phyloP scores from a whole-genome alignment of 1,140 invertebrate genomes.

The Phymastichus coffea region DNA sequence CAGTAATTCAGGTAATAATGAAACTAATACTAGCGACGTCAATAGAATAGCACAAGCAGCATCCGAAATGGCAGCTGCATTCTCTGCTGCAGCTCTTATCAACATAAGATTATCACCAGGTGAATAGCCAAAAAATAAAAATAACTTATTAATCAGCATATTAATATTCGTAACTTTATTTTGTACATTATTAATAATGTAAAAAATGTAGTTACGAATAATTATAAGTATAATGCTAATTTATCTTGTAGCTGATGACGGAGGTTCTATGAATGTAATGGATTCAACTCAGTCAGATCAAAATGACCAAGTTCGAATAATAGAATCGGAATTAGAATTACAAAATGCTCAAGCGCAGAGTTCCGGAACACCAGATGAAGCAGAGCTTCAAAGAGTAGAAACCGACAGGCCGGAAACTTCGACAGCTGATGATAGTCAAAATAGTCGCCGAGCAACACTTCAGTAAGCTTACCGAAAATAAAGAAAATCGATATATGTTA shows the following conservation, averaged over 20 bases:
- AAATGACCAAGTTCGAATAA: background rate
- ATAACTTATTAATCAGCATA: too few relatives aligned
- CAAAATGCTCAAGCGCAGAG: too few relatives aligned
- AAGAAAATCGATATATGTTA: too few relatives aligned
- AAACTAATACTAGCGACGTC: constrained; percentile 22
- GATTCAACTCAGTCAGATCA: constrained; percentile 2
- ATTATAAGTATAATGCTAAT: background rate
- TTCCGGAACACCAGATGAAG: background rate
- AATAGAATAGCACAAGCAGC: constrained; percentile 45
- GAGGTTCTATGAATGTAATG: constrained; percentile 6
- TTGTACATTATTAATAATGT: background rate
- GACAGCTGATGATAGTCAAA: background rate
- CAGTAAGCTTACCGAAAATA: too few relatives aligned
- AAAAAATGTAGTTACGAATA: background rate
- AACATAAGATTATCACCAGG: constrained; percentile 35
- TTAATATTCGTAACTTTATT: background rate
- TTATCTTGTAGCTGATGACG: background rate
- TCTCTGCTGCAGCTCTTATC: constrained; percentile 51
- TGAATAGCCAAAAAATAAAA: background rate
- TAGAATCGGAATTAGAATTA: background rate
- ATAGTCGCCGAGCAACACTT: constrained; percentile 4
- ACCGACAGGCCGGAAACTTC: constrained; percentile 12
- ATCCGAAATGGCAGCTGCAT: constrained; percentile 51
- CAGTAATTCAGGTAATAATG: constrained; percentile 26
- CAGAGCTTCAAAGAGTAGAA: background rate